Base-by-base conservation (phyloP, 2,888 invertebrate genomes). In the Bembecia ichneumoniformis region DNA sequence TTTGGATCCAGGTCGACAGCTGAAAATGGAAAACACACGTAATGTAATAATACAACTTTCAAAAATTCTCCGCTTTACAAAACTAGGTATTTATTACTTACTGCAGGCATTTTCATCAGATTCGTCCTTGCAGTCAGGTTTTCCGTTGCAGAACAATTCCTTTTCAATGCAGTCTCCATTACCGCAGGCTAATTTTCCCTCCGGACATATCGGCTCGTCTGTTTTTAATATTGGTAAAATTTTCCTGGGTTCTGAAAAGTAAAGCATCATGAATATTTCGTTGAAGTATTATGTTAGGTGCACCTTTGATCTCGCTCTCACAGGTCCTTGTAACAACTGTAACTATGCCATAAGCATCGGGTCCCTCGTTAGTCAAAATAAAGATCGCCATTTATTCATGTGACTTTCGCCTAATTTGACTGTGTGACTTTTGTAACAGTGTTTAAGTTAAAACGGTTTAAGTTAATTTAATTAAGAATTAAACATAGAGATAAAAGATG, bases 101-200 rank as follows among this genome's bases (percentile, higher is more conserved):
- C 96, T 93, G 90, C 97, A 97, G 59, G 96, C 95, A 68, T 97
- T 97, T 87, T 97, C 97, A 73, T 97, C 97, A 49, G 96, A 97
- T 74, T 96, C 96, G 73, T 97, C 97, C 71, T 95, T 94, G 87
- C 97, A 97, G 74, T 97, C 96, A 48, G 93, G 91, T 80, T 95
- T 95, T 68, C 95, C 96, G 71, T 97, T 96, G 82, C 97, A 97
- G 90, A 97, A 97, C 50, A 97, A 88, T 70, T 94, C 94, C 80
- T 94, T 96, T 62, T 96, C 96, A 52, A 97, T 90, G 82, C 97
- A 97, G 74, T 97, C 96, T 56, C 96, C 95, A 79, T 94, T 94
- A 55, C 97, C 97, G 77, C 97, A 97, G 52, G 96, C 93, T 53
- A 97, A 84, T 88, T 96, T 96, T 51, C 95, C 96, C 67, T 94